Percentiles rank a stretch among this genome's conserved stretches.
These are phyloP conservation scores for Lithobates sylvaticus DNA, from an alignment of 2,797 vertebrate genomes.

Conservation along the genomic window DNA sequence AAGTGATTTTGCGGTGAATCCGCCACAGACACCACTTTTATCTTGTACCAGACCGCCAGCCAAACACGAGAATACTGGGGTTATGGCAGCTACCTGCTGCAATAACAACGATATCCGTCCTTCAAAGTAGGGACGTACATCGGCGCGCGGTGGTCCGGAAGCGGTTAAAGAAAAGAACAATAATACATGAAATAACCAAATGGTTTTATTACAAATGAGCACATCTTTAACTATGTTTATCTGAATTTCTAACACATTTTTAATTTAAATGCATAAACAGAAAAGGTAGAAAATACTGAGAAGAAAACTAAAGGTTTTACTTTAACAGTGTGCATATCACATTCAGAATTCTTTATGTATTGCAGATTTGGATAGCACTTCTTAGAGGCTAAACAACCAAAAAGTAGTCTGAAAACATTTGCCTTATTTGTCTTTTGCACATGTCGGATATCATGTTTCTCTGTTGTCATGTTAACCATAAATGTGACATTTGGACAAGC, in stretches of 20 bases:
- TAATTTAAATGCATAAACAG: conserved; percentile 11
- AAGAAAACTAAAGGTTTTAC: not conserved
- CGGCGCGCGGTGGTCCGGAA: too few relatives aligned
- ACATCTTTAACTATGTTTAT: conserved; percentile 8
- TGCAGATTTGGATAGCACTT: not conserved
- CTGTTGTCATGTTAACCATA: conserved; percentile 15
- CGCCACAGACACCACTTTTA: too few relatives aligned
- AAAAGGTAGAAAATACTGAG: conserved; percentile 22
- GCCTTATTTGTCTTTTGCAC: conserved; percentile 22
- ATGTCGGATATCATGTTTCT: conserved; percentile 31
- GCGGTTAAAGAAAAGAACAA: too few relatives aligned
- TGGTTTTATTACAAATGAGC: conserved; percentile 33
- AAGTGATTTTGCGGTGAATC: too few relatives aligned
- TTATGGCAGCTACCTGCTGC: too few relatives aligned
- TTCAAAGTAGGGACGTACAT: too few relatives aligned
- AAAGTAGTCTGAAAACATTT: conserved; percentile 1
- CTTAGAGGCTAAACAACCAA: not conserved
- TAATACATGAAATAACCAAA: not conserved
- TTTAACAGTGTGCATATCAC: conserved; percentile 13
- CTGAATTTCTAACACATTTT: conserved; percentile 16
- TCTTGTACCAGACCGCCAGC: too few relatives aligned
- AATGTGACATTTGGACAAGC: conserved; percentile 32
- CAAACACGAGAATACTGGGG: too few relatives aligned
- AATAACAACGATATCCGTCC: too few relatives aligned
- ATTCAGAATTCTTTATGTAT: not conserved